Evolutionary conservation across 1,140 invertebrate genomes (phyloP), one percentile per base, ranked within the genome.

Genomic region (Phthorimaea operculella): DNA sequence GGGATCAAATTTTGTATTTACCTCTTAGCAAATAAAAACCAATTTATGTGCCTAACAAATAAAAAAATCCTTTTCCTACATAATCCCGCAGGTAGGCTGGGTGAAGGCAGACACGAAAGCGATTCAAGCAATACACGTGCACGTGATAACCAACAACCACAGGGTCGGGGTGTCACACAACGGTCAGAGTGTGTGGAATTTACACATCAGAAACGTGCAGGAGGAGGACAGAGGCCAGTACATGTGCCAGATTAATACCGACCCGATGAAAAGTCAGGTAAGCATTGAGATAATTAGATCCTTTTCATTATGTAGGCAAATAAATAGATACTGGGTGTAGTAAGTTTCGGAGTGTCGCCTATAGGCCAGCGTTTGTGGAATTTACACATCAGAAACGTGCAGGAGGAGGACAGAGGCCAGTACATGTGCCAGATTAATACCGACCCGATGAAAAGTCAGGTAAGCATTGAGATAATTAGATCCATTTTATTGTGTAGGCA

Each of bases 101-200:
- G 92, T 96, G 45, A 95, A 95, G 83, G 92, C 93, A 14, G 93
- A 95, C 76, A 93, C 92, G 21, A 93, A 94, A 80, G 93, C 93
- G 15, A 92, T 94, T 54, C 92, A 95, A 80, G 94, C 94, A 10
- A 95, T 96, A 74, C 93, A 96, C 79, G 92, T 94, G 64, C 92
- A 94, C 74, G 94, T 96, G 54, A 94, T 96, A 79, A 94, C 93
- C 9, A 93, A 96, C 81, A 95, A 95, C 87, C 90, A 91, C 54
- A 88, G 93, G 45, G 89, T 95, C 12, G 90, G 90, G 4, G 93
- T 95, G 36, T 92, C 92, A 17, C 93, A 94, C 71, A 90, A 90
- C 71, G 92, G 93, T 68, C 90, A 92, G 68, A 89, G 90, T 54
- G 92, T 90, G 51, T 96, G 94, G 94, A 94, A 93, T 79, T 87